Evolutionary conservation across 53 echinoderm and acorn worm species (phyloP), one percentile per base, ranked within the genome.

Genomic region (Holothuria leucospilota): DNA sequence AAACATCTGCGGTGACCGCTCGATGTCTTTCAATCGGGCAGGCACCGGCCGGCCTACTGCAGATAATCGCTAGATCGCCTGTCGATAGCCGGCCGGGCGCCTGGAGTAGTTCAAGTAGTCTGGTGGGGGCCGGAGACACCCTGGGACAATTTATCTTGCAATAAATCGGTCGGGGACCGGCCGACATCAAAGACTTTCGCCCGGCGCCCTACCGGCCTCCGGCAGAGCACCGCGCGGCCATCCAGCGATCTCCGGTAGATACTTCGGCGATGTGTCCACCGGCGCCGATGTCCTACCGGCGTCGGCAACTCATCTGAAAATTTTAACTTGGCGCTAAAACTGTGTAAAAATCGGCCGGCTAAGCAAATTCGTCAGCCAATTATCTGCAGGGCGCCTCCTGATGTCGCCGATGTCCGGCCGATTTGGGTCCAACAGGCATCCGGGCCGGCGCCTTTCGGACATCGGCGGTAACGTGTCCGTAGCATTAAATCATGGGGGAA

Each of bases 141-240:
- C 64, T 63, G 15, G 64, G 27, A 63, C 2, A 24, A 9, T 63
- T 63, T 63, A 24, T 63, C 64, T 63, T 63, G 64, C 64, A 34
- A 34, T 34, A 34, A 34, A 62, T 62, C n/a, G 62, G 62, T 1
- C 64, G 64, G 64, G 27, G 13, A 24, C 64, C 64, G 64, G 20
- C 64, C 64, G 20, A 63, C 64, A 63, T 63, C 64, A 63, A 27
- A 63, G 15, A 63, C 64, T 0, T 8, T 10, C 64, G 20, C 62
- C 62, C 62, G 62, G 62, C 62, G 62, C 64, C 64, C 64, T 63
- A 27, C 64, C 64, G 64, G 64, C 64, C 8, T 63, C 64, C 20
- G 20, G 27, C 64, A 63, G 6, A 63, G 64, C 64, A 63, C 27
- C 64, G 20, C 20, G 64, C 64, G 27, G 13, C 64, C 16, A 63